Conservation (phyloP, 2,888 invertebrate genomes). For the Phaedon cochleariae region DNA sequence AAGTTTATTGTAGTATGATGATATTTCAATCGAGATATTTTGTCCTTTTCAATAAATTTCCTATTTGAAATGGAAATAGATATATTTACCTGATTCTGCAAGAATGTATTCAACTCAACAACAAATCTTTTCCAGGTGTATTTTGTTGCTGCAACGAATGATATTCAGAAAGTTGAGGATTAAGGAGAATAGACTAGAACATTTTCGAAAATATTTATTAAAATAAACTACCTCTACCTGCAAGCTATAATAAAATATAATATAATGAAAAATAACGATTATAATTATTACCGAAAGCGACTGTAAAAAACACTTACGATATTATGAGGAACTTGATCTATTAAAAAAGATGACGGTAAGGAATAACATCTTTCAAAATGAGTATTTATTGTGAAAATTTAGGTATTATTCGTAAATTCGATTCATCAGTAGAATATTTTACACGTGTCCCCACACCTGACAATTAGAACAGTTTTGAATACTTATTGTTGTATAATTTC, state of each 20-base stretch:
- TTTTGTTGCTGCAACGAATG: too few relatives aligned
- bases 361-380: conserved; percentile 57
- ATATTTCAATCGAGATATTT: too few relatives aligned
- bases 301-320: conserved; percentile 32
- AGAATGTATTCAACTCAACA: too few relatives aligned
- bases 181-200: too few relatives aligned
- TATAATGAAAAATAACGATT: conserved; percentile 43
- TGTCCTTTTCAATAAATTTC: too few relatives aligned
- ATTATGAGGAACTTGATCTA: conserved; percentile 42
- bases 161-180: too few relatives aligned
- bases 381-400: conserved; percentile 52
- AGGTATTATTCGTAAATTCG: neutral
- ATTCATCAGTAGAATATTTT: conserved; percentile 16
- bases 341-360: conserved; percentile 45
- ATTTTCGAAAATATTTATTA: conserved; percentile 47
- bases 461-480: conserved; percentile 11
- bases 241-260: conserved; percentile 47
- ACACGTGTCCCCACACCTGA: conserved; percentile 51
- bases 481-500: neutral
- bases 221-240: conserved; percentile 54
- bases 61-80: too few relatives aligned
- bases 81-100: too few relatives aligned
- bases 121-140: too few relatives aligned
- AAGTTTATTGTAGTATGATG: too few relatives aligned
- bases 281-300: conserved; percentile 35